A percentile compares a stretch with the other conserved stretches of the same genome.
Conservation (phyloP, 2,113 vertebrate genomes). For the Sphyrna mokarran region DNA sequence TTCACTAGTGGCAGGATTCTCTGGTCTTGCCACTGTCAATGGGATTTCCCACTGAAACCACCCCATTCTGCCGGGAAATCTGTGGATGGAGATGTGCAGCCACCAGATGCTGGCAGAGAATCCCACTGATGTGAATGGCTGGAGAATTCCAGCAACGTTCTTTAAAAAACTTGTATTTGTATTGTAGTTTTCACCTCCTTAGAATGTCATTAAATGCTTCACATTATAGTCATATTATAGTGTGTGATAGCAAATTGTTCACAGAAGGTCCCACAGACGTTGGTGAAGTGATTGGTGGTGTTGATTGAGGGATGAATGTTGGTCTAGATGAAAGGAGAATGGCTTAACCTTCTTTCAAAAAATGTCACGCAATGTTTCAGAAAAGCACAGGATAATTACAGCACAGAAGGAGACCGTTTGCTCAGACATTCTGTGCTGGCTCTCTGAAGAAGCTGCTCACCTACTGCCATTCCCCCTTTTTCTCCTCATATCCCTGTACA, state of each 20-base stretch:
- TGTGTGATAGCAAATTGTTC: neutral
- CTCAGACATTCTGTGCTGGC: neutral
- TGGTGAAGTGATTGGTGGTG: neutral
- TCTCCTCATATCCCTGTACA: neutral
- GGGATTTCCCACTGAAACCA: too few species aligned
- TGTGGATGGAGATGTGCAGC: too few species aligned
- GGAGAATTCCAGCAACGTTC: too few species aligned
- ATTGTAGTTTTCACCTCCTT: neutral
- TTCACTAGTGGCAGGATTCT: too few species aligned
- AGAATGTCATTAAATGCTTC: neutral
- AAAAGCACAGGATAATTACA: neutral
- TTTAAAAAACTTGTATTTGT: neutral
- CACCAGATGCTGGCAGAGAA: too few species aligned
- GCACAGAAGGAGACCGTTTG: neutral
- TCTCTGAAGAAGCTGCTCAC: neutral
- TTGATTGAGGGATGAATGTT: neutral
- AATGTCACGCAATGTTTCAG: neutral
- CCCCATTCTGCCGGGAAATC: too few species aligned
- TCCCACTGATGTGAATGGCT: too few species aligned
- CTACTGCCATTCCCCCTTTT: neutral
- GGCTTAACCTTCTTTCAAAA: neutral
- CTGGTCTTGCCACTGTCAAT: too few species aligned
- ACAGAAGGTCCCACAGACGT: neutral
- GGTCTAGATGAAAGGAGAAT: neutral
- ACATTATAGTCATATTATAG: neutral